phyloP scores from a whole-genome alignment of 2,113 vertebrate species.

The Pelobates fuscus region DNA sequence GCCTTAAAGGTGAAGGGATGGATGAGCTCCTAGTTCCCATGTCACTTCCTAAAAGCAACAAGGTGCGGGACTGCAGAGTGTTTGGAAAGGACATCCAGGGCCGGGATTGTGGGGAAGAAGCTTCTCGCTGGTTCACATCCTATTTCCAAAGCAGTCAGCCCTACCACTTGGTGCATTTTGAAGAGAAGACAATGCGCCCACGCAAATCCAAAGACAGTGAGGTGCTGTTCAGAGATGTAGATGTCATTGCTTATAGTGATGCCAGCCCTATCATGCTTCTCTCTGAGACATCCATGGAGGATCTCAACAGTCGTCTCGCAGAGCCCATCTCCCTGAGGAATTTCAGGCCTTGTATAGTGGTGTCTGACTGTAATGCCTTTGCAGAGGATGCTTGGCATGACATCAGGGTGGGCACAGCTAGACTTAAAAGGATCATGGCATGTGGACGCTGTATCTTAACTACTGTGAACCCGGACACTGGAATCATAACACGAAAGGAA shows the following conservation, averaged over 20 bases:
- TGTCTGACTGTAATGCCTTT: conserved; percentile 80
- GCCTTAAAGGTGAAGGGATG: conserved; percentile 76
- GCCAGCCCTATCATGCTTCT: conserved; percentile 79
- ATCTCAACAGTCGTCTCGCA: conserved; percentile 79
- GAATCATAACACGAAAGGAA: conserved; percentile 81
- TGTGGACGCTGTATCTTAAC: conserved; percentile 88
- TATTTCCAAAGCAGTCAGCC: conserved; percentile 70
- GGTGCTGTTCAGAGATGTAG: conserved; percentile 57
- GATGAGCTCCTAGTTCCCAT: conserved; percentile 70
- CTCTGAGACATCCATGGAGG: conserved; percentile 81
- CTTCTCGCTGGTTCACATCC: conserved; percentile 80
- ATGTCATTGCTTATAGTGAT: conserved; percentile 79
- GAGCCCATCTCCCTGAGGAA: conserved; percentile 72
- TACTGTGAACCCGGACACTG: conserved; percentile 89
- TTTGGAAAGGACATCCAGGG: conserved; percentile 79
- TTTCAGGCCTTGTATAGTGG: conserved; percentile 88
- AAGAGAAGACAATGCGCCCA: conserved; percentile 73
- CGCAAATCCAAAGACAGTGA: conserved; percentile 59
- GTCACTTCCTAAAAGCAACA: conserved; percentile 63
- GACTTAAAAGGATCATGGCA: conserved; percentile 70
- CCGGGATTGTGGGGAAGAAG: conserved; percentile 84
- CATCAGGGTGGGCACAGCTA: conserved; percentile 71
- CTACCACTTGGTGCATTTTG: conserved; percentile 84
- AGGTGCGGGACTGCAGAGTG: conserved; percentile 72
- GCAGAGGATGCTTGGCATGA: conserved; percentile 85